A percentile compares a stretch with the other conserved stretches of the same genome.
Conservation (phyloP, 2,888 invertebrate species). For the Dryomyza anilis region DNA sequence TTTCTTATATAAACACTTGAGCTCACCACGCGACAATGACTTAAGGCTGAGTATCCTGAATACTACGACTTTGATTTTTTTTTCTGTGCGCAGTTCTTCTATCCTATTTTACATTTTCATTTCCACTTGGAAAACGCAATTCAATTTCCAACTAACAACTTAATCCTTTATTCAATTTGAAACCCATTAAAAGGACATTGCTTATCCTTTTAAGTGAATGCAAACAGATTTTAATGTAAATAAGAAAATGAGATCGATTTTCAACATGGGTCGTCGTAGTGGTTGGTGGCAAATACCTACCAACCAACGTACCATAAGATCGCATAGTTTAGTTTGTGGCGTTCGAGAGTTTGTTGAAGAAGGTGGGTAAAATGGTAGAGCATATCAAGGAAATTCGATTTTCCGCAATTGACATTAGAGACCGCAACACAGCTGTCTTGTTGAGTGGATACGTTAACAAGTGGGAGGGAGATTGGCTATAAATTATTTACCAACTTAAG, state of each 20-base stretch:
- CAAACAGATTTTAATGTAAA: conserved; percentile 62
- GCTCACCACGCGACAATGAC: too few species aligned
- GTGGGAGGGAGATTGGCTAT: too few species aligned
- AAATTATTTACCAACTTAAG: too few species aligned
- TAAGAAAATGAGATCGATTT: conserved; percentile 60
- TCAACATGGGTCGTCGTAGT: too few species aligned
- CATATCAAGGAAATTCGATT: not conserved
- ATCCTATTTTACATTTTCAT: conserved; percentile 20
- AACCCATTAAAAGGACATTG: conserved; percentile 62
- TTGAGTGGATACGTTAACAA: too few species aligned
- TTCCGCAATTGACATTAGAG: conserved; percentile 41
- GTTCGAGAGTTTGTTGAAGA: not conserved
- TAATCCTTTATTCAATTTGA: conserved; percentile 63
- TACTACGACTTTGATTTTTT: too few species aligned
- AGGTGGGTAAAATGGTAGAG: not conserved
- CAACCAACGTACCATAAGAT: not conserved
- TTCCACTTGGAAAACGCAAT: conserved; percentile 50
- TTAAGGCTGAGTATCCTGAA: too few species aligned
- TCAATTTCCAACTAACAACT: conserved; percentile 61
- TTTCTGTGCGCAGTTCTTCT: not conserved
- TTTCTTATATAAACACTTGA: too few species aligned
- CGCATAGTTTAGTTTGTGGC: not conserved
- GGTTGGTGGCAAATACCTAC: not conserved
- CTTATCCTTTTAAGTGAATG: conserved; percentile 62
- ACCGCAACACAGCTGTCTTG: too few species aligned